Evolutionary conservation across 2,797 vertebrate genomes (phyloP), one percentile per base, ranked within the genome.

Genomic region (Lepilemur ruficaudatus): DNA sequence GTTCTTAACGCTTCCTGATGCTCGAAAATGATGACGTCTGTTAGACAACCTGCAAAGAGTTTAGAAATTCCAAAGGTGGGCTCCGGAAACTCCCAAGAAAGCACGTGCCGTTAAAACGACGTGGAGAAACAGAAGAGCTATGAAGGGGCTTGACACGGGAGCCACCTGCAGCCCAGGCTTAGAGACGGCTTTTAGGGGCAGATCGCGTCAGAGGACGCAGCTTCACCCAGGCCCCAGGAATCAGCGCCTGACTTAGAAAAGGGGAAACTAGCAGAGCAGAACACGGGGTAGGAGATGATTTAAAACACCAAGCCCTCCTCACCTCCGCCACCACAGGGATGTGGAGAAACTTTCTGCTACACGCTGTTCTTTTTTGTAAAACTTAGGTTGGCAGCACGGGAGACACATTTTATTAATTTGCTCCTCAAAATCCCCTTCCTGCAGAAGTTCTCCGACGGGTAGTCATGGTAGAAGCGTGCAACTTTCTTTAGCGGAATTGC

Each of bases 121-220:
- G 28, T 14, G 7, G 50, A 65, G 46, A 52, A 46, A n/a, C 0
- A 41, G 17, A 38, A 35, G 25, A 41, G 75, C 13, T 48, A 9
- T 1, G 2, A 70, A 46, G 6, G 0, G 0, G 12, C 5, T 2
- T 5, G n/a, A 65, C 14, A 22, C 5, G 15, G 55, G 17, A 59
- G 10, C 7, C 18, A 52, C 38, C 70, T 61, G 4, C 18, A 41
- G 11, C 38, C 65, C 55, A 22, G 8, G 5, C 18, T 48, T 23
- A 38, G 43, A 63, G 25, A 23, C 22, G 43, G 41, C 32, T 30
- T 61, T 32, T 17, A 32, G 48, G n/a, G 32, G 57, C 50, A 30
- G 52, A 32, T 28, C 4, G 18, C 9, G 25, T 12, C 6, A 2
- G 13, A 38, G 17, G 35, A n/a, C 14, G 7, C 8, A 43, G 12